Evolutionary conservation across 2,888 invertebrate genomes (phyloP).

Genomic region (Calliopum simillimum): DNA sequence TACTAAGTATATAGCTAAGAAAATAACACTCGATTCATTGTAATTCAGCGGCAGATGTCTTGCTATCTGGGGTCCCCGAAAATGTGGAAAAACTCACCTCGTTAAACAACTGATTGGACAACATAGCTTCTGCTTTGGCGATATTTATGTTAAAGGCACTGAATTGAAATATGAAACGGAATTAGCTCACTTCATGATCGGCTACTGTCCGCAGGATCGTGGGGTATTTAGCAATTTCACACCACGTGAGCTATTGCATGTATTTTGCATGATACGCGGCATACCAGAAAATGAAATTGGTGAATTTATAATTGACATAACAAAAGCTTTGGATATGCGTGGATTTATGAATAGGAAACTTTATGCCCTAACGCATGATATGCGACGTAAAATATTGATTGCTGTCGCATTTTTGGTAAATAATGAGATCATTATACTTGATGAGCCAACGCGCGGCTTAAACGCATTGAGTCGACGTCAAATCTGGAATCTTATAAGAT

Average conservation of each 20-base stretch:
- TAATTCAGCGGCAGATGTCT: constrained; percentile 73
- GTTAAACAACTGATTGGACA: constrained; percentile 89
- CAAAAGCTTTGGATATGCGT: constrained; percentile 70
- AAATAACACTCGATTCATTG: background rate
- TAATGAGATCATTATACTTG: constrained; percentile 76
- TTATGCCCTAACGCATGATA: constrained; percentile 74
- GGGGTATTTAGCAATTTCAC: constrained; percentile 76
- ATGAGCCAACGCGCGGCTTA: constrained; percentile 69
- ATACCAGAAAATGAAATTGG: constrained; percentile 61
- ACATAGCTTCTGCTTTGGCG: constrained; percentile 75
- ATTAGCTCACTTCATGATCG: constrained; percentile 71
- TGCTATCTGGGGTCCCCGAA: constrained; percentile 82
- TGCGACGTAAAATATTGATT: constrained; percentile 77
- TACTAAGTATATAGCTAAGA: too few species aligned
- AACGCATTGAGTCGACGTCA: constrained; percentile 84
- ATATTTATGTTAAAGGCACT: constrained; percentile 74
- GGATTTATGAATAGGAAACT: constrained; percentile 73
- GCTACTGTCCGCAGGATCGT: constrained; percentile 77
- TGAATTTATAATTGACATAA: constrained; percentile 66
- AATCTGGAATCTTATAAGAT: constrained; percentile 80
- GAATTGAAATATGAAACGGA: constrained; percentile 70
- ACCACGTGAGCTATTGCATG: constrained; percentile 74
- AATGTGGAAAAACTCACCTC: constrained; percentile 85
- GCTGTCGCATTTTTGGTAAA: constrained; percentile 77
- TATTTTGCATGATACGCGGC: constrained; percentile 75